These are phyloP conservation scores for Ectropis crepuscularia DNA, from an alignment of 2,888 invertebrate genomes.

Conservation along the genomic window DNA sequence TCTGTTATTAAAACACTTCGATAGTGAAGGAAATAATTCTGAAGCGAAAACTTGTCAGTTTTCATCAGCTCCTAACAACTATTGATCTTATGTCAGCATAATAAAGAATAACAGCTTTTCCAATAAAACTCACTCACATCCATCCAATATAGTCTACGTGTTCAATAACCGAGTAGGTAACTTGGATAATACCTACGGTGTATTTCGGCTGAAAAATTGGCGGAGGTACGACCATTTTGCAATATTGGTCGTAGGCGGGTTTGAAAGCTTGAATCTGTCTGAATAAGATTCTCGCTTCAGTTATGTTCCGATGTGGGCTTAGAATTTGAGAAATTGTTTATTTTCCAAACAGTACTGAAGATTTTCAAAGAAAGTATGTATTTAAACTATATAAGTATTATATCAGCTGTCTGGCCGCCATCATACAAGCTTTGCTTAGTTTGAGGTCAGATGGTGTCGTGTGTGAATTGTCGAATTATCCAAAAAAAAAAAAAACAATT, in stretches of 20 bases:
- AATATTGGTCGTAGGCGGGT: slow-evolving; percentile 29
- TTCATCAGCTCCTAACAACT: slow-evolving; percentile 5
- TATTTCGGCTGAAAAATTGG: neutral
- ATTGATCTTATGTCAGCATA: slow-evolving; percentile 21
- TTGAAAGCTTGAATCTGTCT: slow-evolving; percentile 7
- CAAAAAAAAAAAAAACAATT: too few species aligned
- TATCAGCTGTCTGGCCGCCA: too few species aligned
- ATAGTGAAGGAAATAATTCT: slow-evolving; percentile 1
- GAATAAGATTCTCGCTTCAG: slow-evolving; percentile 29
- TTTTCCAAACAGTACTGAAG: too few species aligned
- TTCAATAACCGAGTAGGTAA: slow-evolving; percentile 26
- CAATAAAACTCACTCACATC: slow-evolving; percentile 25
- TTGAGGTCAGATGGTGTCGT: too few species aligned
- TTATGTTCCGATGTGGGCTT: slow-evolving; percentile 27
- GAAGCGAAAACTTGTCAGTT: slow-evolving; percentile 8
- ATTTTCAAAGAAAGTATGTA: too few species aligned
- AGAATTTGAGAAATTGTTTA: slow-evolving; percentile 18
- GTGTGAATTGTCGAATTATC: too few species aligned
- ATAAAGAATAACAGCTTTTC: slow-evolving; percentile 23
- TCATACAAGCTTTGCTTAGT: too few species aligned
- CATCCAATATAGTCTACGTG: slow-evolving; percentile 25
- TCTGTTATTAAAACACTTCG: too few species aligned
- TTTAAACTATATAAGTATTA: too few species aligned
- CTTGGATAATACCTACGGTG: slow-evolving; percentile 29
- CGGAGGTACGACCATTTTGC: slow-evolving; percentile 27